Evolutionary conservation across 2,888 invertebrate species (phyloP), one percentile per base, ranked within the genome.

Genomic region (Colletes collaris): DNA sequence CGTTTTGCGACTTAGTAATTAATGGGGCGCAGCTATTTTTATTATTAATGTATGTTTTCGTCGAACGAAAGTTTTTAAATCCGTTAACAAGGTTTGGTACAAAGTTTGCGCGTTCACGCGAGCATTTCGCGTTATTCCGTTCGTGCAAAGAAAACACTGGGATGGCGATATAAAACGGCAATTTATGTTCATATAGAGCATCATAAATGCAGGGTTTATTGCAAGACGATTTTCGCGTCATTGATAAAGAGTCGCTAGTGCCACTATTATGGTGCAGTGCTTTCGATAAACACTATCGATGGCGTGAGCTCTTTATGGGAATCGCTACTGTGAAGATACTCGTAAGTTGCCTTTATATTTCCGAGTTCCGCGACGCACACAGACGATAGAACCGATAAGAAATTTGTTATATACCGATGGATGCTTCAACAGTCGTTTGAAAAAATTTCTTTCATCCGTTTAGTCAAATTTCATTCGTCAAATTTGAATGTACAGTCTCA

Each of bases 201-300:
- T 70, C 85, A 71, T 73, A 74, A 84, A 84, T 76, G 76, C 8
- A 35, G 35, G 44, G 49, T 49, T 69, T 56, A 68, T 70, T 60
- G 50, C 65, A 44, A 46, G 70, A 40, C 63, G 67, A 78, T 81
- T 64, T 71, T 76, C 64, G 40, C 59, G 37, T 56, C 78, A 60
- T 78, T 76, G 72, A 73, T 73, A 73, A 83, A 76, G 69, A 49
- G 46, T 55, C 44, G 53, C 16, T 49, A 52, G 49, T 62, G 55
- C 60, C 58, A 55, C 60, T 66, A 53, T 70, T 71, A 76, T 27
- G 52, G 65, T 49, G 10, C 44, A 40, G 53, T 55, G 49, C 58
- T 75, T 74, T 68, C 77, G 77, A 83, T 84, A 84, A 84, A 84
- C 75, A 77, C 62, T 63, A 59, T 53, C 70, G 58, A n/a, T 37